Conservation (phyloP, 2,888 invertebrate genomes). For the Parnassius glacialis region DNA sequence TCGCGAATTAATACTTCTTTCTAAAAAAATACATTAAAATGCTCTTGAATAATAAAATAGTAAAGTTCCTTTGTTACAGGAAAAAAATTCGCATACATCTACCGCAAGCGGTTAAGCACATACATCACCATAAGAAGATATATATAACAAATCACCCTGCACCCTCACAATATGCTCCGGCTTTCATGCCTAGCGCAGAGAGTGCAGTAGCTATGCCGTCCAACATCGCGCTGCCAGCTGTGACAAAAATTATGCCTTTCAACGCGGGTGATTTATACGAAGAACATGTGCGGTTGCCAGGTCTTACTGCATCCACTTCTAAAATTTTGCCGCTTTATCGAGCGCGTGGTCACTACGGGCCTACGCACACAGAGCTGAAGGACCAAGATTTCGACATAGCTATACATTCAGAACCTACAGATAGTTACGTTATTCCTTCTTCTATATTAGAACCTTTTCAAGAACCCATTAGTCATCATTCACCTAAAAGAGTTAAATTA, state of each 20-base stretch:
- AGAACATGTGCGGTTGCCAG: conserved; percentile 45
- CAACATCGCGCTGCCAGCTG: conserved; percentile 58
- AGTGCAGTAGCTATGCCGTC: conserved; percentile 64
- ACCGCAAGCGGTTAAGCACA: conserved; percentile 79
- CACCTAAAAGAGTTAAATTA: conserved; percentile 64
- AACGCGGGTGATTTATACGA: conserved; percentile 46
- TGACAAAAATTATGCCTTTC: conserved; percentile 54
- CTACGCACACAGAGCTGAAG: conserved; percentile 57
- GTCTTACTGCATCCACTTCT: conserved; percentile 51
- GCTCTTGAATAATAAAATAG: conserved; percentile 1
- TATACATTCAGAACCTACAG: conserved; percentile 51
- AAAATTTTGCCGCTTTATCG: conserved; percentile 70
- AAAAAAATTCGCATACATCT: conserved; percentile 80
- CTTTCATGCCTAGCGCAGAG: conserved; percentile 68
- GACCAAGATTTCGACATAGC: conserved; percentile 63
- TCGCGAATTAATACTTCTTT: not conserved
- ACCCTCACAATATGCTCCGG: conserved; percentile 71
- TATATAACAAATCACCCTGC: conserved; percentile 77
- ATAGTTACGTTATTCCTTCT: conserved; percentile 46
- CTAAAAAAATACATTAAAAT: not conserved
- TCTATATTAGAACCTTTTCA: conserved; percentile 46
- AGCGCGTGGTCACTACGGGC: conserved; percentile 73
- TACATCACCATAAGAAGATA: conserved; percentile 78
- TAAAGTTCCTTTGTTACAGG: conserved; percentile 71
- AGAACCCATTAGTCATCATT: conserved; percentile 42